Base-by-base conservation (phyloP, 2,888 invertebrate species). In the Patella ulyssiponensis region DNA sequence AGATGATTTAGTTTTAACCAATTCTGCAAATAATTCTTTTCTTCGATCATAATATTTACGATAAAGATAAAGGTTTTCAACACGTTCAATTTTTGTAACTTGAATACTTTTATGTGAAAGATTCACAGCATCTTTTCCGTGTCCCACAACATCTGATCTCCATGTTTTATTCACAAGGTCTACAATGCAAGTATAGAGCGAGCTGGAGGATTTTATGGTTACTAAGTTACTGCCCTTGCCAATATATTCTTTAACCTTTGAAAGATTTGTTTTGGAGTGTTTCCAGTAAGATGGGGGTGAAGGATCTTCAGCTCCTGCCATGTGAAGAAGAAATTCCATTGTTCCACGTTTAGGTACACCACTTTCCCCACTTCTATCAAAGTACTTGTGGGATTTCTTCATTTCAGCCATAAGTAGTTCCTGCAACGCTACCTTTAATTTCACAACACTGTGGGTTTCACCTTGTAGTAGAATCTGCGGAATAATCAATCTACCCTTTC, bases 31-130 rank as follows among this genome's bases (percentile, higher is more conserved):
- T 80, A 73, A 14, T 70, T 23, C 33, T 27, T 77, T 75, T 20
- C 87, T 80, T 27, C 79, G 75, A 3, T 74, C 64, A 4, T 76
- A 69, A 74, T 87, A 88, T n/a, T 71, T 54, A n/a, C 79, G 76
- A 81, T 82, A 86, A 14, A 87, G 53, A 15, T 82, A 70, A 11
- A 81, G 75, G 75, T 87, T 86, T 74, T 88, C 88, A 17, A 88
- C 80, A 64, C 87, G 77, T 51, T 85, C 73, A 52, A 88, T 81
- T 71, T 85, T 83, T 3, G 77, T 75, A 3, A 88, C 81, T 58
- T 77, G 71, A 3, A 86, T 76, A 2, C 69, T 75, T 11, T 54
- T 56, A 53, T 83, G 78, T 23, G 7, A n/a, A 7, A 86, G 73
- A 14, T 78, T 77, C 33, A 1, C 52, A 1, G 87, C 88, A 81